Evolutionary conservation across 2,797 vertebrate species (phyloP).

Genomic region (Iguana delicatissima): DNA sequence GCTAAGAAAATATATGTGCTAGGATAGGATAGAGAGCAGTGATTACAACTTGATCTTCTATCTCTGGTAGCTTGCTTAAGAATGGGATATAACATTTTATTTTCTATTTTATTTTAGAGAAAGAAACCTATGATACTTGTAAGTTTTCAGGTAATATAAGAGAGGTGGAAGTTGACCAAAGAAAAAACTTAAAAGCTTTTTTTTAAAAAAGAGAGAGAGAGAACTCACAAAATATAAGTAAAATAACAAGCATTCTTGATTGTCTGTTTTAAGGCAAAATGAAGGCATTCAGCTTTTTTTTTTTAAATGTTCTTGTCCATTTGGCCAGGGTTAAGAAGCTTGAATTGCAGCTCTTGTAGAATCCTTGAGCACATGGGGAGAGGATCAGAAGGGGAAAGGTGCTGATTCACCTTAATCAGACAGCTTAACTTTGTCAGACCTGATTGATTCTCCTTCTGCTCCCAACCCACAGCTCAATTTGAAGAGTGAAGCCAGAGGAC

Average conservation of each 20-base stretch:
- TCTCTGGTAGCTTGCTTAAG: background rate
- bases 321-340: background rate
- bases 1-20: slow-evolving; percentile 61
- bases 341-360: background rate
- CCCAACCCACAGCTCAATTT: background rate
- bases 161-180: background rate
- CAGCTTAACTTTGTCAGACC: background rate
- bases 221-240: background rate
- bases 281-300: background rate
- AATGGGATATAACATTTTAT: background rate
- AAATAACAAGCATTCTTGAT: background rate
- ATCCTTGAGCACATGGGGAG: background rate
- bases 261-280: background rate
- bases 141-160: slow-evolving; percentile 18
- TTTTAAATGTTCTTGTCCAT: background rate
- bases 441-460: background rate
- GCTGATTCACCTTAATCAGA: slow-evolving; percentile 3
- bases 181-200: background rate
- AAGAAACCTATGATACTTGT: slow-evolving; percentile 18
- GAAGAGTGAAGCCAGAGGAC: background rate
- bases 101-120: background rate
- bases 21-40: slow-evolving; percentile 52
- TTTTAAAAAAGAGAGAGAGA: too few species aligned
- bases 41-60: slow-evolving; percentile 53
- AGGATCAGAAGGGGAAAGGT: background rate